Base-by-base conservation (phyloP, 2,888 invertebrate genomes). In the Cephus spinipes region DNA sequence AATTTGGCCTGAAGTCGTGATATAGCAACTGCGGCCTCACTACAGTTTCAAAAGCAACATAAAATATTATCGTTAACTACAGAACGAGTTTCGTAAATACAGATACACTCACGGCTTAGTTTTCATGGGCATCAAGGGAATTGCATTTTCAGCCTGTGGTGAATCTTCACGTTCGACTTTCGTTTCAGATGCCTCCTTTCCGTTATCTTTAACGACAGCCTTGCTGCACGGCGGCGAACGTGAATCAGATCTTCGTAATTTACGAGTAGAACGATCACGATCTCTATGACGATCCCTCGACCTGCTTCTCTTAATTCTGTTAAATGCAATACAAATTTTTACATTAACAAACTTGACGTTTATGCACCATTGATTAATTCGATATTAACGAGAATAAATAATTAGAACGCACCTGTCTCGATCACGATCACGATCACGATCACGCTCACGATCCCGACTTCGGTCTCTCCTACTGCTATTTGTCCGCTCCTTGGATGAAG, bases 1-100 rank as follows among this genome's bases (percentile, higher is more conserved):
- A 94, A 89, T 86, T 94, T 94, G 6, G 94, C 94, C 88, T 94
- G 94, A 9, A 94, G 92, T 84, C 94, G 93, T 9, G 94, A 94
- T 77, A 94, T 93, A 1, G 93, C 92, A n/a, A 92, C 93, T 11
- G 92, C 91, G 11, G 92, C 91, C 87, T 92, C 92, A 78, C 92
- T 92, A 81, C 15, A 40, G 15, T 15, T 55, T 77, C 73, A 79
- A 55, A n/a, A 73, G 31, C 76, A 73, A 77, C 81, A 79, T 35
- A 73, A 40, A 30, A 75, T 78, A 34, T 34, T 12, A n/a, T 6
- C 73, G 23, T 4, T 32, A 12, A 12, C 23, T 73, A 12, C 15
- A 23, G n/a, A 73, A 30, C 9, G 32, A 33, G 11, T 34, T 23
- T 32, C n/a, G 4, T 34, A 30, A 34, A 73, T 34, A 15, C 4